Evolutionary conservation across 2,113 vertebrate genomes (phyloP).

Genomic region (Sturnira hondurensis): DNA sequence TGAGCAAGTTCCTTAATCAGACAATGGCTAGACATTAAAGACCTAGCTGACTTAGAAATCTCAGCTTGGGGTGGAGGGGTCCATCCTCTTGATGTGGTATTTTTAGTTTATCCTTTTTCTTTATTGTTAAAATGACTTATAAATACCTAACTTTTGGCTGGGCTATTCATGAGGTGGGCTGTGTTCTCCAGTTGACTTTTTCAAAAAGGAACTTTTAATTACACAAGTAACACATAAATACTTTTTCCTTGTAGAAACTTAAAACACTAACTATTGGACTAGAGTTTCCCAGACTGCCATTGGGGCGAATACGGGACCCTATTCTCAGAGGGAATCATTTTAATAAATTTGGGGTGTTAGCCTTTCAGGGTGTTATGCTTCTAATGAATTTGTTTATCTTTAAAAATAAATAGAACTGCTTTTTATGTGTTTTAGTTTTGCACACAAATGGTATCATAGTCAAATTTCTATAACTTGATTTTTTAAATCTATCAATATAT

Average conservation of each 20-base stretch:
- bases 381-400: background rate
- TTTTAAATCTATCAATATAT: background rate
- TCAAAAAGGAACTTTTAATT: background rate
- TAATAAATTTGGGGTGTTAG: background rate
- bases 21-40: slow-evolving; percentile 8
- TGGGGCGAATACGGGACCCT: background rate
- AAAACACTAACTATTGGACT: background rate
- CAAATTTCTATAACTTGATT: slow-evolving; percentile 4
- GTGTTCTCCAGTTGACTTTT: background rate
- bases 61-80: background rate
- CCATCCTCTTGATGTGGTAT: background rate
- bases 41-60: background rate
- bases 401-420: background rate
- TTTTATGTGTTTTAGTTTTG: background rate
- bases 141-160: background rate
- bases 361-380: background rate
- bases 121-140: slow-evolving; percentile 15
- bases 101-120: slow-evolving; percentile 25
- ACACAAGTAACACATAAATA: background rate
- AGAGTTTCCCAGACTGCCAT: background rate
- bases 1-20: background rate
- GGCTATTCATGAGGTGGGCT: background rate
- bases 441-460: background rate
- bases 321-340: background rate
- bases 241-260: slow-evolving; percentile 12